phyloP scores from a whole-genome alignment of 2,888 invertebrate species.

The Synanthedon andrenaeformis region DNA sequence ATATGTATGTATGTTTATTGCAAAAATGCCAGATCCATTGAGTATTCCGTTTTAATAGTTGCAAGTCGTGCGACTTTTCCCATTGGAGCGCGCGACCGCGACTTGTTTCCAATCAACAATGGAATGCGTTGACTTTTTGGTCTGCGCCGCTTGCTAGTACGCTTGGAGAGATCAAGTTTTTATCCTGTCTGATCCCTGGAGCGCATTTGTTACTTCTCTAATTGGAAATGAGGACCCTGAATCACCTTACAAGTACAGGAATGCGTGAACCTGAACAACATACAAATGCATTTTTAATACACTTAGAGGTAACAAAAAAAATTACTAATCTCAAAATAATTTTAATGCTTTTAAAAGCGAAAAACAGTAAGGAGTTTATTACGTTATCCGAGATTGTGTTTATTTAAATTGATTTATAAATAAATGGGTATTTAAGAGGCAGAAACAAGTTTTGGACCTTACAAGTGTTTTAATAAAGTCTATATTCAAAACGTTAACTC shows the following conservation, averaged over 20 bases:
- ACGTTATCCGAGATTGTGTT: too few species aligned
- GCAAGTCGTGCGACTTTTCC: constrained; percentile 46
- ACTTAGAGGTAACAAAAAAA: background rate
- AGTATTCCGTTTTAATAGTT: constrained; percentile 16
- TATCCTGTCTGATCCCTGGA: constrained; percentile 21
- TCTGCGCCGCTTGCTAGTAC: constrained; percentile 24
- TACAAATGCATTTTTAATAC: background rate
- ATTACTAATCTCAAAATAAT: too few species aligned
- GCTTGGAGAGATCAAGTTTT: constrained; percentile 45
- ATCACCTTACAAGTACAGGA: background rate
- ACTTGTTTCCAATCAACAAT: constrained; percentile 64
- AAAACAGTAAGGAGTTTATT: too few species aligned
- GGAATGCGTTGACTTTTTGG: constrained; percentile 62
- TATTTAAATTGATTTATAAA: too few species aligned
- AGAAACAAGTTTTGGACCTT: too few species aligned
- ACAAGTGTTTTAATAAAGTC: too few species aligned
- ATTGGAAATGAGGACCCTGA: constrained; percentile 6
- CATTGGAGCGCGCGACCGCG: constrained; percentile 48
- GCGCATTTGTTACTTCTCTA: constrained; percentile 21
- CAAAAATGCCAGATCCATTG: constrained; percentile 32
- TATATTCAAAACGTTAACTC: too few species aligned
- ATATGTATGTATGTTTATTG: too few species aligned
- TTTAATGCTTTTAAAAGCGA: too few species aligned
- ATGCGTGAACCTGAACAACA: background rate
- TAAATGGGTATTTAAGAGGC: too few species aligned